Base-by-base conservation (phyloP, 2,888 invertebrate genomes). In the Sussaba pulchella region DNA sequence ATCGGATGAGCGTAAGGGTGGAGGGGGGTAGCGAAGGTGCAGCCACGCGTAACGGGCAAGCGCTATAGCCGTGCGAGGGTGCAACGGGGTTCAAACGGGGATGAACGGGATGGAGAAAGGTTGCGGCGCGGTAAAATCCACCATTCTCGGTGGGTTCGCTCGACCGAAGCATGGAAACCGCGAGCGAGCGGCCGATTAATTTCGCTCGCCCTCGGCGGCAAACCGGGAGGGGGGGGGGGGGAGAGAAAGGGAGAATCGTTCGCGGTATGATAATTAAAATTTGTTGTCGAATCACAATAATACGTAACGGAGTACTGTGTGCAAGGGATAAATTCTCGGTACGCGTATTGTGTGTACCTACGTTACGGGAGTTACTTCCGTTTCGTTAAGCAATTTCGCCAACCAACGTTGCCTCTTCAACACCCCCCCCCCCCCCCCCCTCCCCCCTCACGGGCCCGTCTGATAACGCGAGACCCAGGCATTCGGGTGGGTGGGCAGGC, bases 261-360 rank as follows among this genome's bases (percentile, higher is more conserved):
- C 83, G 87, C 80, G 87, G 85, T 86, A 87, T 85, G 83, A 88
- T 89, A 88, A 88, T 89, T 88, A 88, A 89, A 89, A 89, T 89
- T 89, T 86, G 88, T 88, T 88, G 84, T 85, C 85, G 85, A 87
- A 88, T 88, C 83, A 84, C 81, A 85, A 84, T 85, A 83, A 82
- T 82, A 64, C 64, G 17, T 47, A 45, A 21, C n/a, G 26, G 31
- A 54, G 19, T 45, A 31, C 70, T 52, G 14, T 14, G 63, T n/a
- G 17, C 31, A 47, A 8, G 36, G 61, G 61, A 72, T 61, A 63
- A 63, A 71, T 71, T 71, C 36, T 31, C 36, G n/a, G 36, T 59
- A 61, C 31, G 45, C 47, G 31, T 50, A 50, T 21, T 50, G 52
- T 52, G 6, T 31, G 57, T 36, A 14, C n/a, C 14, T 31, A 14